Conservation (phyloP, 1,140 invertebrate genomes). For the Phortica variegata region DNA sequence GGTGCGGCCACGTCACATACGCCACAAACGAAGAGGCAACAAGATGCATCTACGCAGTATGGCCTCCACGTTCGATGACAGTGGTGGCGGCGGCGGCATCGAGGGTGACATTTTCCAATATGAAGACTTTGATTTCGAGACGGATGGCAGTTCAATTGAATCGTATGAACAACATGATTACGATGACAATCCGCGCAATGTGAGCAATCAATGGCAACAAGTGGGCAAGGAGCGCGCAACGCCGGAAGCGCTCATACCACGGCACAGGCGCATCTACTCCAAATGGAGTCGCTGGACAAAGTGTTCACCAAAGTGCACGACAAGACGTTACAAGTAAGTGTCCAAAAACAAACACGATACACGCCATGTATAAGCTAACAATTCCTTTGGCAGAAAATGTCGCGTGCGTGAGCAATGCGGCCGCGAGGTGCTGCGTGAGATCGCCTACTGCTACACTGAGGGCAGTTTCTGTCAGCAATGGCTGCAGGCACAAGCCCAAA, state of each 20-base stretch:
- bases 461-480: conserved; percentile 76
- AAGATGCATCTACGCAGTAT: conserved; percentile 11
- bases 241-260: conserved; percentile 25
- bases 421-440: conserved; percentile 73
- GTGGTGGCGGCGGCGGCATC: conserved; percentile 9
- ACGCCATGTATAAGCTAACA: no score
- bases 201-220: conserved; percentile 3
- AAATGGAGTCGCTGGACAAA: conserved; percentile 59
- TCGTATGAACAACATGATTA: conserved; percentile 31
- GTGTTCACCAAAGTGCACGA: conserved; percentile 57
- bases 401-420: conserved; percentile 72
- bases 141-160: conserved; percentile 18
- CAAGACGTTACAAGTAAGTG: conserved; percentile 54
- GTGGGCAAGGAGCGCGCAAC: conserved; percentile 27
- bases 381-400: conserved; percentile 64
- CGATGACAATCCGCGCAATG: conserved; percentile 17
- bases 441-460: conserved; percentile 81
- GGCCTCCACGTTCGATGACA: conserved; percentile 8
- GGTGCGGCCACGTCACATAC: neutral
- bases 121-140: conserved; percentile 45
- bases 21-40: neutral
- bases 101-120: conserved; percentile 48
- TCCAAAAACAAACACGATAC: no score
- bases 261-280: conserved; percentile 38
- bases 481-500: conserved; percentile 61